Conservation (phyloP, 1,140 invertebrate species). For the Macrostomum lignano region DNA sequence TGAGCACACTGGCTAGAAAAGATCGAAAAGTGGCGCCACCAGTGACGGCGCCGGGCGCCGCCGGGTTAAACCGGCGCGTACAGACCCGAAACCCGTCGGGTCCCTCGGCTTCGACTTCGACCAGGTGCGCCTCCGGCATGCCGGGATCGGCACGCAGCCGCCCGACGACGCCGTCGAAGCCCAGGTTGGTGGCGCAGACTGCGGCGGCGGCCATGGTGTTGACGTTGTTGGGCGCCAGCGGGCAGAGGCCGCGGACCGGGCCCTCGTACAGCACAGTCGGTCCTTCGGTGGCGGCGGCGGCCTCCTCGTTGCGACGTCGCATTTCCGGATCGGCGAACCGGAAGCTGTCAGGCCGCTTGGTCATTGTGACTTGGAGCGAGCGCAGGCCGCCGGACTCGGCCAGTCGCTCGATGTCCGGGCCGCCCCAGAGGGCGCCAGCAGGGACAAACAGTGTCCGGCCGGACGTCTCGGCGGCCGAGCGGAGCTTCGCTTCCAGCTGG, state of each 20-base stretch:
- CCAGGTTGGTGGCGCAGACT: slow-evolving; percentile 34
- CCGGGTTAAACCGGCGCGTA: slow-evolving; percentile 33
- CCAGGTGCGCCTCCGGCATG: slow-evolving; percentile 32
- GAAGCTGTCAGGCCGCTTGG: slow-evolving; percentile 34
- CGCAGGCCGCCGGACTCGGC: slow-evolving; percentile 32
- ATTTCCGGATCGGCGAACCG: slow-evolving; percentile 27
- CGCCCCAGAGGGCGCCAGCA: slow-evolving; percentile 36
- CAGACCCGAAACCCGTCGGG: slow-evolving; percentile 29
- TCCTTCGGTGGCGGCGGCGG: neutral
- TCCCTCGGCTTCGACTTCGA: slow-evolving; percentile 33
- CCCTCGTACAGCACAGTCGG: slow-evolving; percentile 16
- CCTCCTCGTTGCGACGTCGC: neutral
- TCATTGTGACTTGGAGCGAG: slow-evolving; percentile 34
- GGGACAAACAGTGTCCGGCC: slow-evolving; percentile 34
- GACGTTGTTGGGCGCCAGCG: slow-evolving; percentile 36
- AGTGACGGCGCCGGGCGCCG: slow-evolving; percentile 31
- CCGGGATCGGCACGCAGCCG: slow-evolving; percentile 33
- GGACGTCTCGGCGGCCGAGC: slow-evolving; percentile 17
- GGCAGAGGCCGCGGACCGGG: slow-evolving; percentile 31
- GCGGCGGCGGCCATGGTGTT: slow-evolving; percentile 36
- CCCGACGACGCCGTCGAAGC: slow-evolving; percentile 33
- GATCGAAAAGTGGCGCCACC: slow-evolving; percentile 33
- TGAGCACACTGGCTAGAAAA: slow-evolving; percentile 30
- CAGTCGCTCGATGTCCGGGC: slow-evolving; percentile 36
- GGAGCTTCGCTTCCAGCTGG: slow-evolving; percentile 19